Percentiles rank a stretch among this genome's conserved stretches.
Evolutionary conservation across 2,888 invertebrate genomes (phyloP).

Genomic region (Melikaiella ostensackeni): DNA sequence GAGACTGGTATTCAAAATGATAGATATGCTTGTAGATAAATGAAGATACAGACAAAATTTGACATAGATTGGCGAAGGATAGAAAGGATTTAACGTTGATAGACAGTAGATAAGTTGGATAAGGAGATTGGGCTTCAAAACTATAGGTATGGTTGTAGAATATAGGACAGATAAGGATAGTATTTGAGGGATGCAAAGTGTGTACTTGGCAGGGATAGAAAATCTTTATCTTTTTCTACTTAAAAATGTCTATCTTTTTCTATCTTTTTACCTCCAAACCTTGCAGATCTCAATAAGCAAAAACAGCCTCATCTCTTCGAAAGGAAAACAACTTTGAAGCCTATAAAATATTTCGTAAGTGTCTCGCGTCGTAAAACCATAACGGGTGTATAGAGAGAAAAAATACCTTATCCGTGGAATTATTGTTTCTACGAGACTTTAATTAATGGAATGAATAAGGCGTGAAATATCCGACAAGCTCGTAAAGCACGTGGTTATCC

Average conservation of each 20-base stretch:
- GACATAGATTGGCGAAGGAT: too few relatives aligned
- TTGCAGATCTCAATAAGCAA: neutral
- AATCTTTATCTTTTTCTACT: neutral
- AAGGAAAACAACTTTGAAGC: neutral
- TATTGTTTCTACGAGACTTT: constrained; percentile 36
- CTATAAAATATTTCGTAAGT: neutral
- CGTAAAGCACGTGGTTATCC: constrained; percentile 38
- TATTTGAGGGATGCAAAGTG: too few relatives aligned
- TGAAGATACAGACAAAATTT: too few relatives aligned
- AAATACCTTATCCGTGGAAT: neutral
- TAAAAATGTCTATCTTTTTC: too few relatives aligned
- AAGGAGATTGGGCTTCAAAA: too few relatives aligned
- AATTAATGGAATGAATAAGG: constrained; percentile 25
- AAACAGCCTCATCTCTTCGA: neutral
- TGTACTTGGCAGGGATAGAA: too few relatives aligned
- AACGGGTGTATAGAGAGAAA: neutral
- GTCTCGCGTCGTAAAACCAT: neutral
- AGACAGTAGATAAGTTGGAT: too few relatives aligned
- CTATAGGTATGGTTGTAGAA: too few relatives aligned
- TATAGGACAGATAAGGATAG: neutral
- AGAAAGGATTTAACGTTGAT: too few relatives aligned
- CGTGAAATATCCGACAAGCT: constrained; percentile 36
- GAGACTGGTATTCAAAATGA: too few relatives aligned
- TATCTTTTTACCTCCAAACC: too few relatives aligned
- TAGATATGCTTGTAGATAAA: too few relatives aligned